A percentile compares a stretch with the other conserved stretches of the same genome.
phyloP scores from a whole-genome alignment of 1,140 invertebrate genomes.

The Drosophila jambulina region DNA sequence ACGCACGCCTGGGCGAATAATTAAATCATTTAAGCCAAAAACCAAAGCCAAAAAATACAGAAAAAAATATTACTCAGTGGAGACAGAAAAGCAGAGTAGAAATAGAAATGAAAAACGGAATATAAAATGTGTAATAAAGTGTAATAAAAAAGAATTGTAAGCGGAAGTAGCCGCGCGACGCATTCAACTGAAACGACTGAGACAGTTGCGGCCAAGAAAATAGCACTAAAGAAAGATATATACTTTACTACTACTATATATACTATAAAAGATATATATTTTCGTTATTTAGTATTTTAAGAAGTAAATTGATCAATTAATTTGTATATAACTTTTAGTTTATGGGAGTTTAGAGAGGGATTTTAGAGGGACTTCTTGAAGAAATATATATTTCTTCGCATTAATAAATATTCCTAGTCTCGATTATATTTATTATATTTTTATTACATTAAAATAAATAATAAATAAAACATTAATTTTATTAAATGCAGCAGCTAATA shows the following conservation, averaged over 20 bases:
- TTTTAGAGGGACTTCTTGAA: too few species aligned
- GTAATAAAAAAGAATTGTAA: slow-evolving; percentile 79
- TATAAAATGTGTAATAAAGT: slow-evolving; percentile 75
- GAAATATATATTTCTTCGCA: too few species aligned
- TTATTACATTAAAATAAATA: too few species aligned
- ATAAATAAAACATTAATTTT: too few species aligned
- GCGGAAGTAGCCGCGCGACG: slow-evolving; percentile 76
- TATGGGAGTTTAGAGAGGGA: too few species aligned
- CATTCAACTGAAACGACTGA: slow-evolving; percentile 73
- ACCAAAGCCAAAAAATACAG: slow-evolving; percentile 43
- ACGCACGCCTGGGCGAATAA: slow-evolving; percentile 55
- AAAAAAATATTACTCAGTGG: not conserved
- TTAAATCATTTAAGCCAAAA: slow-evolving; percentile 68
- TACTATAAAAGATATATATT: not conserved
- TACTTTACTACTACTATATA: too few species aligned
- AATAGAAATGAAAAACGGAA: slow-evolving; percentile 67
- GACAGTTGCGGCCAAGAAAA: slow-evolving; percentile 26
- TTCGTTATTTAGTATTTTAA: not conserved
- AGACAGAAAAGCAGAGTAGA: slow-evolving; percentile 21
- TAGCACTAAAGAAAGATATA: not conserved
- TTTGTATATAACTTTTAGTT: too few species aligned
- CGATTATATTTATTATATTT: too few species aligned
- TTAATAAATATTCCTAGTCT: too few species aligned
- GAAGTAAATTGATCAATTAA: not conserved
- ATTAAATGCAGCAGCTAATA: too few species aligned